Evolutionary conservation across 2,113 vertebrate genomes (phyloP).

Genomic region (Rhombomys opimus): DNA sequence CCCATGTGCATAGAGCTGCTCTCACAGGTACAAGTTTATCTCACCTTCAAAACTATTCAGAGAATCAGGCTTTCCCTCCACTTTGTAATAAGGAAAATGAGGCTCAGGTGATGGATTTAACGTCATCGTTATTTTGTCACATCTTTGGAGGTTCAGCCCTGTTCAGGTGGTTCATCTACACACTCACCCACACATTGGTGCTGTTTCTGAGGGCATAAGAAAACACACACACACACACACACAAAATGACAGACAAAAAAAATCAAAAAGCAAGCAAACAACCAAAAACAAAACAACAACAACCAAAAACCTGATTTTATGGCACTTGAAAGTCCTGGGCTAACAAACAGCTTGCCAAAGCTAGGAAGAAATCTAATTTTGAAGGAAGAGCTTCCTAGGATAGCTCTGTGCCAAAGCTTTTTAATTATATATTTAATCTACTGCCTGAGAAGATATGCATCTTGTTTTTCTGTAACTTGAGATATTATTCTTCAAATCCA

Average conservation of each 20-base stretch:
- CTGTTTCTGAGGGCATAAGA: background rate
- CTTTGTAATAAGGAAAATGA: constrained; percentile 25
- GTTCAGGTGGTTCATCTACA: background rate
- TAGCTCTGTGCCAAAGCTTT: background rate
- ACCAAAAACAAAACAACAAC: background rate
- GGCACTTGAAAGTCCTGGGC: background rate
- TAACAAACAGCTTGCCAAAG: background rate
- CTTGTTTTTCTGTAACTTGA: constrained; percentile 12
- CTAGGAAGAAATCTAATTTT: background rate
- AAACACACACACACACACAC: background rate
- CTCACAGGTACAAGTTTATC: background rate
- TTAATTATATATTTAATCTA: background rate
- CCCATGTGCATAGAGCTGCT: background rate
- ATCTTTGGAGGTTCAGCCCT: background rate
- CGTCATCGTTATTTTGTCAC: background rate
- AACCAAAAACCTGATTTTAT: background rate
- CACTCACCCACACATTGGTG: background rate
- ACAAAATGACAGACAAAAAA: background rate
- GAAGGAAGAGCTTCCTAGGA: background rate
- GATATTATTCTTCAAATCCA: background rate
- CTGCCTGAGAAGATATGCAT: background rate
- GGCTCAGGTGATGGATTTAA: background rate
- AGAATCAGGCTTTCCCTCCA: background rate
- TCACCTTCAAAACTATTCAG: background rate
- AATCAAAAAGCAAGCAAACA: background rate